A percentile compares a stretch with the other conserved stretches of the same genome.
Conservation (phyloP, 2,113 vertebrate genomes). For the Pedetes capensis region DNA sequence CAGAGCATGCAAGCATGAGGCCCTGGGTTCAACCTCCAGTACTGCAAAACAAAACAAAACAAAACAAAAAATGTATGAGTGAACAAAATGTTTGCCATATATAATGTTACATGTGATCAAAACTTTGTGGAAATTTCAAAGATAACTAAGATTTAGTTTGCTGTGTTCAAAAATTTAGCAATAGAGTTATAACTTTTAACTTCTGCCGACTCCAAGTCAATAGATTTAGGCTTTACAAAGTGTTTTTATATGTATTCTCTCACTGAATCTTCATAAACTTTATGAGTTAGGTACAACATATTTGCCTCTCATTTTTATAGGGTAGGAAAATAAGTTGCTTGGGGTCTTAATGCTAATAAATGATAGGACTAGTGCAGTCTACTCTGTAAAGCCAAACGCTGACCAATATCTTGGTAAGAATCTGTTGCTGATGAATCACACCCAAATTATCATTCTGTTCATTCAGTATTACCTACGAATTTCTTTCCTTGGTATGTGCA, state of each 20-base stretch:
- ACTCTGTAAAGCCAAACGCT: background rate
- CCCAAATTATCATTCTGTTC: background rate
- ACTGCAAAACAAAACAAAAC: too few species aligned
- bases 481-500: background rate
- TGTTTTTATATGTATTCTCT: constrained; percentile 5
- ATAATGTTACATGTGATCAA: background rate
- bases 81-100: background rate
- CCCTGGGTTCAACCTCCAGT: too few species aligned
- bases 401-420: background rate
- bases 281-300: background rate
- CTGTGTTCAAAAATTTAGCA: background rate
- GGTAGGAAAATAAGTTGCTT: background rate
- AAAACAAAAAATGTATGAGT: background rate
- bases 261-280: background rate
- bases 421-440: background rate
- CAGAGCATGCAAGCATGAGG: too few species aligned
- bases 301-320: background rate
- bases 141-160: background rate
- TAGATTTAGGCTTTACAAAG: background rate
- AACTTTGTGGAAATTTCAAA: background rate
- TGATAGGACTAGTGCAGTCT: background rate
- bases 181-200: background rate
- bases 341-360: background rate
- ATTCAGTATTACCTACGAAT: background rate
- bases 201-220: background rate